Conservation (phyloP, 2,888 invertebrate genomes). For the Ceriagrion tenellum region DNA sequence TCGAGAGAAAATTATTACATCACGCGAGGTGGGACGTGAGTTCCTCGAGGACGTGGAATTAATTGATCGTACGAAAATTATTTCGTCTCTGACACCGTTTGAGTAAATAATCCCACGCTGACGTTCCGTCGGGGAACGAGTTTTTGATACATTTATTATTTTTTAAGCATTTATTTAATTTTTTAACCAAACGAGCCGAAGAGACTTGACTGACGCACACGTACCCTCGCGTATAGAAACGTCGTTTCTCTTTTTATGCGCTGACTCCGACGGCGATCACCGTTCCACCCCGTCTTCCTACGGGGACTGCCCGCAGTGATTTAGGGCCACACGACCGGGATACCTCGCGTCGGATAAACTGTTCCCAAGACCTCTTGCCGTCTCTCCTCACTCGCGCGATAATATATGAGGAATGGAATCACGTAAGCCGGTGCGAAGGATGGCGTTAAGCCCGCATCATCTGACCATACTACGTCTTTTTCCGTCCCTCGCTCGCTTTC, state of each 20-base stretch:
- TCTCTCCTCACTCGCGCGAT: not conserved
- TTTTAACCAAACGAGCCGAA: not conserved
- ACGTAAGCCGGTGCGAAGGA: not conserved
- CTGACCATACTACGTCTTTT: not conserved
- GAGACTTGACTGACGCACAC: not conserved
- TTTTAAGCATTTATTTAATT: no score
- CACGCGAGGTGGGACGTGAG: not conserved
- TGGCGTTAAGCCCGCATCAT: not conserved
- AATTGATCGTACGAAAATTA: slow-evolving; percentile 22
- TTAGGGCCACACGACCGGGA: slow-evolving; percentile 19
- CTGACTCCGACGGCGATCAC: not conserved
- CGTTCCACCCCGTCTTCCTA: not conserved
- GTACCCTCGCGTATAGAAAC: not conserved
- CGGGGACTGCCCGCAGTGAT: slow-evolving; percentile 7
- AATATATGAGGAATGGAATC: not conserved
- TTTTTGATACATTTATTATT: not conserved
- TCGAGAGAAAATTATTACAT: slow-evolving; percentile 5
- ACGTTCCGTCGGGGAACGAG: not conserved
- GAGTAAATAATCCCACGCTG: not conserved
- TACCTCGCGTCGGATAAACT: slow-evolving; percentile 1
- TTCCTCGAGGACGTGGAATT: not conserved
- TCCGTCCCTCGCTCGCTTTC: not conserved
- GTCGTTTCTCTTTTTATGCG: not conserved
- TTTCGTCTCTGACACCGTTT: not conserved
- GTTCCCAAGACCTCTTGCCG: not conserved